These are phyloP conservation scores for Astyanax mexicanus DNA, from an alignment of 2,797 vertebrate species.

Conservation along the genomic window DNA sequence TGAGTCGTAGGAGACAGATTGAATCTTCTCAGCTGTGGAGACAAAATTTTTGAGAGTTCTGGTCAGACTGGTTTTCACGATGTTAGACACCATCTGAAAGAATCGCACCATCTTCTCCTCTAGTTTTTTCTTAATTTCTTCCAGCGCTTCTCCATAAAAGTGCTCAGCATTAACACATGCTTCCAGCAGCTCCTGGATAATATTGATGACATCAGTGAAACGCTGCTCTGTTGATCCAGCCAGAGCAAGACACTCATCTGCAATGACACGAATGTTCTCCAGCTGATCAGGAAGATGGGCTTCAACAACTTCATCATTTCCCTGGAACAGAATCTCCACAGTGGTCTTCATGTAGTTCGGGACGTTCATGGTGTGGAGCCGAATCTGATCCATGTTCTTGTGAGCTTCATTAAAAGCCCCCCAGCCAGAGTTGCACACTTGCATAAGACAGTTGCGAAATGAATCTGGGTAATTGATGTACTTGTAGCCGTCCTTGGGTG, in stretches of 20 bases:
- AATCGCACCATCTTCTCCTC: too few species aligned
- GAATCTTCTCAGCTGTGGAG: neutral
- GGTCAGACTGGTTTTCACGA: constrained; percentile 28
- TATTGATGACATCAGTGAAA: constrained; percentile 45
- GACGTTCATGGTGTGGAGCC: constrained; percentile 37
- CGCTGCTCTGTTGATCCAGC: too few species aligned
- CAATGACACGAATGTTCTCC: too few species aligned
- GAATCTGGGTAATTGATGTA: constrained; percentile 57
- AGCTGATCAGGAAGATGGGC: too few species aligned
- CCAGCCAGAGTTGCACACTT: constrained; percentile 56
- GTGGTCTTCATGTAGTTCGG: constrained; percentile 45
- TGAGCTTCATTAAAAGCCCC: too few species aligned
- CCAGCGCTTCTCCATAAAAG: constrained; percentile 53
- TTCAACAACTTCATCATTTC: constrained; percentile 12
- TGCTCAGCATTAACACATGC: constrained; percentile 49
- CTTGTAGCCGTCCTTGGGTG: too few species aligned
- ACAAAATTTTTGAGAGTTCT: constrained; percentile 50
- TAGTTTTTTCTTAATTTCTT: too few species aligned
- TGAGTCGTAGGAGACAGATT: constrained; percentile 10
- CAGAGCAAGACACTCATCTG: too few species aligned
- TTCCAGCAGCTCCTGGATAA: constrained; percentile 56
- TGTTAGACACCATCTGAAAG: too few species aligned
- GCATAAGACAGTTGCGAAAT: constrained; percentile 58
- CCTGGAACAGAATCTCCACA: constrained; percentile 47
- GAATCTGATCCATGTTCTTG: too few species aligned